Conservation (phyloP, 2,797 vertebrate species). For the Myripristis jacobus region DNA sequence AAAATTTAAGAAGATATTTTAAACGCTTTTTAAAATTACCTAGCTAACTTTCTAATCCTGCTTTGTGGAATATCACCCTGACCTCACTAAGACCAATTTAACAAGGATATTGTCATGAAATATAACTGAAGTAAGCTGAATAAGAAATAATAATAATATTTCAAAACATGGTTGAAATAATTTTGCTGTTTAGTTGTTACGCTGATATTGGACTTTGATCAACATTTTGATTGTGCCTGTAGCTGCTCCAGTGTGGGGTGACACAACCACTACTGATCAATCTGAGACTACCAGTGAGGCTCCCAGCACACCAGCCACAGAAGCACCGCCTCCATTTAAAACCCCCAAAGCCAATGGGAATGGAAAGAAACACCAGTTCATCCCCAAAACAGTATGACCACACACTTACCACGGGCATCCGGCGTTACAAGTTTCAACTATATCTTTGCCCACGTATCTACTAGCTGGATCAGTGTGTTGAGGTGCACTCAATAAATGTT, state of each 20-base stretch:
- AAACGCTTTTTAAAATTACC: no score
- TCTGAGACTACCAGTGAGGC: conserved; percentile 79
- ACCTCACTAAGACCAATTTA: no score
- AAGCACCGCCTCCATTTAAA: conserved; percentile 50
- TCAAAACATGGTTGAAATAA: neutral
- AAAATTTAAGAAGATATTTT: no score
- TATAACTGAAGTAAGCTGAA: neutral
- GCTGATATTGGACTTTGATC: conserved; percentile 5
- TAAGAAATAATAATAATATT: neutral
- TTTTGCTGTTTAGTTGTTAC: neutral
- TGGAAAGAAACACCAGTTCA: conserved; percentile 89
- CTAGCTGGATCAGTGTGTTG: neutral
- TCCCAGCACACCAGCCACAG: conserved; percentile 66
- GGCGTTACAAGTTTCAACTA: neutral
- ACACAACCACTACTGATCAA: conserved; percentile 82
- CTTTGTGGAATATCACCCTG: no score
- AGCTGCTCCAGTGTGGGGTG: conserved; percentile 81
- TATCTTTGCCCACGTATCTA: neutral
- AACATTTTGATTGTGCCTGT: neutral
- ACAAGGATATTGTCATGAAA: no score
- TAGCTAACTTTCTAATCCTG: no score
- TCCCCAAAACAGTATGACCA: conserved; percentile 89
- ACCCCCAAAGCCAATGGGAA: conserved; percentile 81
- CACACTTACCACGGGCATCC: neutral
- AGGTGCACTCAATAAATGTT: neutral